Evolutionary conservation across 2,888 invertebrate species (phyloP), one percentile per base, ranked within the genome.

Genomic region (Therioaphis trifolii): DNA sequence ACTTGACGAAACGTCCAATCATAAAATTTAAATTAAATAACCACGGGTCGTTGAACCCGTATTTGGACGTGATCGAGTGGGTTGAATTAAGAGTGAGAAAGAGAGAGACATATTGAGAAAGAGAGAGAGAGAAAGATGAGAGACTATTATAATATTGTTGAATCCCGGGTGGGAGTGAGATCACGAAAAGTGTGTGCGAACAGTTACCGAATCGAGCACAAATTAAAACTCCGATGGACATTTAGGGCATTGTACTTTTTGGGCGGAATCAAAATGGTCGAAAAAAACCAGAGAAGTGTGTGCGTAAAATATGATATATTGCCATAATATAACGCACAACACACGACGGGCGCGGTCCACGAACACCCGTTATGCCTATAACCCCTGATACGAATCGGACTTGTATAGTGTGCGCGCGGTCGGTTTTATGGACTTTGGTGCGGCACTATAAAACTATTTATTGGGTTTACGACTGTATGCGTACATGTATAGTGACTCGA

Each of bases 361-460:
- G 24, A n/a, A n/a, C 55, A 35, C 21, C 40, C 35, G 24, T 21
- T 18, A 12, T 27, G 21, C 49, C 52, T 35, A 52, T n/a, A n/a
- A 74, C 14, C 4, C 29, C 35, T 18, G 14, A 78, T 52, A 21
- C 7, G 40, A 35, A 52, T 43, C 35, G 52, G 29, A 72, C 35
- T 29, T n/a, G n/a, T n/a, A n/a, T n/a, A n/a, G n/a, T 55, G 12
- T 9, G 21, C 18, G 43, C 58, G 12, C 40, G n/a, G 58, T 66
- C n/a, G n/a, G 63, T 66, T 77, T 66, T 66, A 77, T 77, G 35
- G 63, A 24, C 66, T 63, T 76, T 63, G n/a, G n/a, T 76, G 63
- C 46, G n/a, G 29, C 46, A 46, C 27, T n/a, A n/a, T n/a, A n/a
- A 76, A 63, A 14, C n/a, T 18, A 46, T n/a, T 63, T 77, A 15